These are phyloP conservation scores for Sycon ciliatum DNA, from an alignment of 37 sponge, comb jelly and placozoan genomes.

Conservation along the genomic window DNA sequence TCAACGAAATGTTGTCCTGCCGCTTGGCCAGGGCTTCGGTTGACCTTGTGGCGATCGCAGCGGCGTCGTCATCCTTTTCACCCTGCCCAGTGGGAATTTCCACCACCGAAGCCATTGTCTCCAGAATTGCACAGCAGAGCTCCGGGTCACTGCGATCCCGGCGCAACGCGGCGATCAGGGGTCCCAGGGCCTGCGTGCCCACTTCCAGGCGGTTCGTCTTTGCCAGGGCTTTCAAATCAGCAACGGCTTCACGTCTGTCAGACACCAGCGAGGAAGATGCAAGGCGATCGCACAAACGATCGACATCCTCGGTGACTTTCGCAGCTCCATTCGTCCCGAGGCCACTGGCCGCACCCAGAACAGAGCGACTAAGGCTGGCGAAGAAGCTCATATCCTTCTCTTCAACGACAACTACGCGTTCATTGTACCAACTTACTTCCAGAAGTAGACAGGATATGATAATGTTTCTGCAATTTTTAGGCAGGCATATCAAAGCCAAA, in stretches of 20 bases:
- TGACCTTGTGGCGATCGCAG: background rate
- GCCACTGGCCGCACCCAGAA: too few relatives aligned
- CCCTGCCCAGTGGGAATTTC: slow-evolving; percentile 12
- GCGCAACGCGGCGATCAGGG: slow-evolving; percentile 41
- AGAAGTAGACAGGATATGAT: too few relatives aligned
- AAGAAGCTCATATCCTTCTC: too few relatives aligned
- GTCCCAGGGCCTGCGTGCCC: slow-evolving; percentile 61
- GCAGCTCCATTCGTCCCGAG: too few relatives aligned
- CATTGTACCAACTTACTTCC: too few relatives aligned
- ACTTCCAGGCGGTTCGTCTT: slow-evolving; percentile 65
- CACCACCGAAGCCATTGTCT: too few relatives aligned
- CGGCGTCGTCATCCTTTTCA: slow-evolving; percentile 10
- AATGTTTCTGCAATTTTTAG: too few relatives aligned
- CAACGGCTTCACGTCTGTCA: slow-evolving; percentile 79
- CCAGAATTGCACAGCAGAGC: background rate
- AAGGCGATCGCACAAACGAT: slow-evolving; percentile 44
- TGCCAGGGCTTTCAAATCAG: slow-evolving; percentile 68
- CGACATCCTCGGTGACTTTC: too few relatives aligned
- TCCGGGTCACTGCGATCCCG: slow-evolving; percentile 31
- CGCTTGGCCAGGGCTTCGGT: slow-evolving; percentile 48
- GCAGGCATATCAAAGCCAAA: too few relatives aligned
- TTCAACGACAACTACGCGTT: too few relatives aligned
- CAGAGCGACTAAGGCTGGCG: too few relatives aligned
- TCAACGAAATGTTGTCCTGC: slow-evolving; percentile 48
- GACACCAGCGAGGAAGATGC: slow-evolving; percentile 63